phyloP scores from a whole-genome alignment of 2,797 vertebrate species.

The Harpagifer antarcticus region DNA sequence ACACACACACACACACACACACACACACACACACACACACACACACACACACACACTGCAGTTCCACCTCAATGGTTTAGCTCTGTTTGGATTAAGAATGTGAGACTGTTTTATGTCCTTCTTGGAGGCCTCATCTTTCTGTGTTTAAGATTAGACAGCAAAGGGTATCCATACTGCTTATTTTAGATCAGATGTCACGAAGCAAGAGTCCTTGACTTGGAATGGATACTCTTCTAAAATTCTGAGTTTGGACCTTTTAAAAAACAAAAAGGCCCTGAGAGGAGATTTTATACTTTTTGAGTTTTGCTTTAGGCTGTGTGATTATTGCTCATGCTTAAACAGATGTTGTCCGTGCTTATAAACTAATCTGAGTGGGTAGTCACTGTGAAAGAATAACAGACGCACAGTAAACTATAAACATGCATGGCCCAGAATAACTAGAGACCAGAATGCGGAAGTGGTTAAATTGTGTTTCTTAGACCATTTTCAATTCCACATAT shows the following conservation, averaged over 20 bases:
- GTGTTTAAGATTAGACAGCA: slow-evolving; percentile 12
- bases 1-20: slow-evolving; percentile 8
- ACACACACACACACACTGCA: not conserved
- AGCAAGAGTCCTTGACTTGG: not conserved
- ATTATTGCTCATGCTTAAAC: slow-evolving; percentile 17
- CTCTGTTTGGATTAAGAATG: not conserved
- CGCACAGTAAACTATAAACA: slow-evolving; percentile 14
- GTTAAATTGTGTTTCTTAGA: too few relatives aligned
- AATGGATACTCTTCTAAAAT: not conserved
- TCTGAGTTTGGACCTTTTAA: not conserved
- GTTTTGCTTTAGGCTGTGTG: slow-evolving; percentile 16
- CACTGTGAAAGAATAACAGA: slow-evolving; percentile 26
- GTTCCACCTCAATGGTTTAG: slow-evolving; percentile 20
- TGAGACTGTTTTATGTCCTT: slow-evolving; percentile 27
- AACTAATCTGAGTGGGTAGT: slow-evolving; percentile 11
- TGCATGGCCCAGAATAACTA: not conserved
- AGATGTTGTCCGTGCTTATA: slow-evolving; percentile 16
- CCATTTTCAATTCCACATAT: too few relatives aligned
- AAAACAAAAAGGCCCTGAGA: not conserved
- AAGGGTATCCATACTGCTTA: not conserved
- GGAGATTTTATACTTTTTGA: not conserved
- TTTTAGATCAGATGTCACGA: slow-evolving; percentile 5
- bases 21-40: slow-evolving; percentile 1
- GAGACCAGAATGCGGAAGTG: not conserved
- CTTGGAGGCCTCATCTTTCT: slow-evolving; percentile 15